phyloP scores from a whole-genome alignment of 2,113 vertebrate genomes.

The Noturus placidus region DNA sequence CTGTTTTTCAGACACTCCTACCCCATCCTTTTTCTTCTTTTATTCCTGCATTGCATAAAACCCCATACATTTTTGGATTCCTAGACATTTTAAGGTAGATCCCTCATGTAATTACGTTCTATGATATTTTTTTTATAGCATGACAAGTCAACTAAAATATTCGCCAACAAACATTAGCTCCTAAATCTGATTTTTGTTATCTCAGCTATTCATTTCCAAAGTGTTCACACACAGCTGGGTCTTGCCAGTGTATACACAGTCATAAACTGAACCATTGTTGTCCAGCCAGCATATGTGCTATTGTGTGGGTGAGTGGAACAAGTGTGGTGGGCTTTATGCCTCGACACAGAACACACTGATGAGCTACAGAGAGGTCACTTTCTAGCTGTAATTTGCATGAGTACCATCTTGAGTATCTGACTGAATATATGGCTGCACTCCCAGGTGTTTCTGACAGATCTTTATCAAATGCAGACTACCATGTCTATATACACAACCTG shows the following conservation, averaged over 20 bases:
- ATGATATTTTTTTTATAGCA: background rate
- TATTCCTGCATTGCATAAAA: background rate
- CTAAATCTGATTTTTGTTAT: background rate
- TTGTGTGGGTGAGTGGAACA: constrained; percentile 7
- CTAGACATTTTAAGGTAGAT: background rate
- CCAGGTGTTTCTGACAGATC: background rate
- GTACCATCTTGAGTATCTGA: constrained; percentile 19
- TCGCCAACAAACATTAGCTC: background rate
- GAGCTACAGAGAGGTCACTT: constrained; percentile 35
- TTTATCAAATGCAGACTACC: background rate
- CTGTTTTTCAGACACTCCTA: constrained; percentile 7
- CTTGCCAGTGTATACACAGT: background rate
- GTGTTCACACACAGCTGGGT: background rate
- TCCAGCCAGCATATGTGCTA: background rate
- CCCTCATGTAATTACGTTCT: background rate
- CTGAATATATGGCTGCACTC: background rate
- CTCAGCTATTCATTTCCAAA: background rate
- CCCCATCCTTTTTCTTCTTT: background rate
- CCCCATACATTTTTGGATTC: background rate
- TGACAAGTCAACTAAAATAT: background rate
- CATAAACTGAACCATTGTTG: background rate
- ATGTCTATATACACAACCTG: background rate
- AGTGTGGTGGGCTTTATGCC: constrained; percentile 4
- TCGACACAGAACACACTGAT: constrained; percentile 7
- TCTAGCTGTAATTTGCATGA: constrained; percentile 31